A percentile compares a stretch with the other conserved stretches of the same genome.
Evolutionary conservation across 2,113 vertebrate species (phyloP).

Genomic region (Numida meleagris): DNA sequence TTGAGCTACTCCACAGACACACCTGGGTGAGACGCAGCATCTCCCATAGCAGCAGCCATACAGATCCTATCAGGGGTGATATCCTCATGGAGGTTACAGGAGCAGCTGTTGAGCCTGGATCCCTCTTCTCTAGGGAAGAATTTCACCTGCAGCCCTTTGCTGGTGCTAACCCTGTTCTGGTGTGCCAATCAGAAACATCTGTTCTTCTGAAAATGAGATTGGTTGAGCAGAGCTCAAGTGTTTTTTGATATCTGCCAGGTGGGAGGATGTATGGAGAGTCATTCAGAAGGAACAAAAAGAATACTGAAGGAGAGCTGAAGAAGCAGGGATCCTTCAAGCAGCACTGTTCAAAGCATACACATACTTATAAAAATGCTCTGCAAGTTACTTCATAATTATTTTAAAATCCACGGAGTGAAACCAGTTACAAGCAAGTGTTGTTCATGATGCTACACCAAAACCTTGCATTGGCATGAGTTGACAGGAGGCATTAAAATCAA

Average conservation of each 20-base stretch:
- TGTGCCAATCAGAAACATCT: background rate
- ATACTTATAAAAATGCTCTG: background rate
- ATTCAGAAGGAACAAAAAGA: background rate
- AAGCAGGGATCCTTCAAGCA: background rate
- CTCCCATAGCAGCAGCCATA: background rate
- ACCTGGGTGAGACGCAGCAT: background rate
- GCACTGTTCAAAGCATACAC: background rate
- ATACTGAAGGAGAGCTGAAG: background rate
- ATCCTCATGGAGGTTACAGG: rapidly evolving
- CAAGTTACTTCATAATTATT: background rate
- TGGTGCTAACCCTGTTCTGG: background rate
- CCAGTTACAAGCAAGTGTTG: constrained; percentile 11
- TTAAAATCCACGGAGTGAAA: background rate
- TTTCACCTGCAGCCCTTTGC: background rate
- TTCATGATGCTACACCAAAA: background rate
- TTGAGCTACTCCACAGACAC: background rate
- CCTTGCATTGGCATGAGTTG: background rate
- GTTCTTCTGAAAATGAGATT: background rate
- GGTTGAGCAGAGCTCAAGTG: background rate
- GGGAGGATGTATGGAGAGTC: background rate
- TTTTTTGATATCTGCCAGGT: background rate
- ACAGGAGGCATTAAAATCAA: background rate
- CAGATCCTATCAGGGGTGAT: background rate
- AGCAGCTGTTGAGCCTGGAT: background rate
- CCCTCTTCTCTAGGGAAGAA: background rate